Percentiles rank a stretch among this genome's conserved stretches.
phyloP scores from a whole-genome alignment of 2,113 vertebrate species.

The Anarhynchus alexandrinus region DNA sequence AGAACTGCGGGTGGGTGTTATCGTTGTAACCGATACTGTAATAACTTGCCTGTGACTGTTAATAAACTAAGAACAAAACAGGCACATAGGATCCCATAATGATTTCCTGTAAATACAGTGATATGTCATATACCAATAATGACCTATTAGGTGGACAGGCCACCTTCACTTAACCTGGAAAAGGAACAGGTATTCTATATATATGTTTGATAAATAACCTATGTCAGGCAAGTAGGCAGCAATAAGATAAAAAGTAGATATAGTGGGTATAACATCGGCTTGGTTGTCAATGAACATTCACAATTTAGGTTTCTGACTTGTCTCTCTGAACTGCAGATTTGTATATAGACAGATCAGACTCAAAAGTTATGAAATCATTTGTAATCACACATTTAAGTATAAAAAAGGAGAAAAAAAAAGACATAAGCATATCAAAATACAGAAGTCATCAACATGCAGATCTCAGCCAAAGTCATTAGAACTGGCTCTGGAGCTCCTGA shows the following conservation, averaged over 20 bases:
- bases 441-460: not conserved
- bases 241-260: not conserved
- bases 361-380: not conserved
- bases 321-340: not conserved
- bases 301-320: not conserved
- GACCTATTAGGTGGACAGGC: not conserved
- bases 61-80: not conserved
- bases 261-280: not conserved
- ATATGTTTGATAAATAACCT: not conserved
- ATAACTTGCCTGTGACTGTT: not conserved
- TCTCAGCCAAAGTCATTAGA: not conserved
- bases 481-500: not conserved
- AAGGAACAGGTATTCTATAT: too few species aligned
- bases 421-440: not conserved
- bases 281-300: not conserved
- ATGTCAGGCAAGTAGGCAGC: not conserved
- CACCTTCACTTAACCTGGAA: not conserved
- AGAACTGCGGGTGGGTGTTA: not conserved
- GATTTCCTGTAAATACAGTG: not conserved
- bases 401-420: not conserved
- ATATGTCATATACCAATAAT: not conserved
- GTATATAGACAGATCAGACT: not conserved
- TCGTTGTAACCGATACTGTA: not conserved
- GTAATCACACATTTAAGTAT: not conserved
- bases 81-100: not conserved